These are phyloP conservation scores for Liparis tanakae DNA, from an alignment of 2,797 vertebrate species.

Conservation along the genomic window DNA sequence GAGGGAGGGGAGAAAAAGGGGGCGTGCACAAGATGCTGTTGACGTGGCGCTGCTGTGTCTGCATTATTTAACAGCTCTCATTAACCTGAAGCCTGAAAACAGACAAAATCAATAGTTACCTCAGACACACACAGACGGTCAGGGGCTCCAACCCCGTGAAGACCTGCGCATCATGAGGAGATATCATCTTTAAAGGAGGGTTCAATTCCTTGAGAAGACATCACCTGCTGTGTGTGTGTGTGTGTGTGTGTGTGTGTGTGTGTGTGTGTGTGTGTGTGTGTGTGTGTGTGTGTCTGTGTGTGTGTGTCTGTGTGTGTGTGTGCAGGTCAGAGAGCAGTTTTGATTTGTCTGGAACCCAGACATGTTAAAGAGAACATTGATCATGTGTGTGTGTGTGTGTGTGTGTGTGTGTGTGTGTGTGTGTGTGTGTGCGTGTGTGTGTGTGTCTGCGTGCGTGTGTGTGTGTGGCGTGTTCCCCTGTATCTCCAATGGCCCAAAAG, in stretches of 20 bases:
- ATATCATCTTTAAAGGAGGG: slow-evolving; percentile 43
- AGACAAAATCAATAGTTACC: slow-evolving; percentile 66
- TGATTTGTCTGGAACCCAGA: slow-evolving; percentile 57
- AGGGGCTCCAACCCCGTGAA: slow-evolving; percentile 25
- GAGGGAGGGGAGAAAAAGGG: neutral
- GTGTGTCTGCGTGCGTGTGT: too few relatives aligned
- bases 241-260: too few relatives aligned
- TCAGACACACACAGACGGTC: slow-evolving; percentile 54
- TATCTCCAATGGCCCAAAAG: slow-evolving; percentile 15
- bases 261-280: too few relatives aligned
- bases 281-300: too few relatives aligned
- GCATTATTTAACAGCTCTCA: slow-evolving; percentile 80
- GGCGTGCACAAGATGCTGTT: neutral
- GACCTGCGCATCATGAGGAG: slow-evolving; percentile 35
- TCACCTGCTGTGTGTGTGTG: slow-evolving; percentile 16
- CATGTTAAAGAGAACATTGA: slow-evolving; percentile 56
- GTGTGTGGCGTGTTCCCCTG: slow-evolving; percentile 13
- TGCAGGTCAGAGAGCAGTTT: slow-evolving; percentile 53
- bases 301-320: too few relatives aligned
- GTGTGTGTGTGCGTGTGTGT: too few relatives aligned
- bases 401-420: too few relatives aligned
- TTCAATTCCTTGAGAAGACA: slow-evolving; percentile 55
- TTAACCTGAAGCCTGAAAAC: slow-evolving; percentile 72
- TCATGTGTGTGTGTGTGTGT: slow-evolving; percentile 2
- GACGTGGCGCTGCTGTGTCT: slow-evolving; percentile 53